Conservation (phyloP, 2,113 vertebrate genomes). For the Poicephalus meyeri region DNA sequence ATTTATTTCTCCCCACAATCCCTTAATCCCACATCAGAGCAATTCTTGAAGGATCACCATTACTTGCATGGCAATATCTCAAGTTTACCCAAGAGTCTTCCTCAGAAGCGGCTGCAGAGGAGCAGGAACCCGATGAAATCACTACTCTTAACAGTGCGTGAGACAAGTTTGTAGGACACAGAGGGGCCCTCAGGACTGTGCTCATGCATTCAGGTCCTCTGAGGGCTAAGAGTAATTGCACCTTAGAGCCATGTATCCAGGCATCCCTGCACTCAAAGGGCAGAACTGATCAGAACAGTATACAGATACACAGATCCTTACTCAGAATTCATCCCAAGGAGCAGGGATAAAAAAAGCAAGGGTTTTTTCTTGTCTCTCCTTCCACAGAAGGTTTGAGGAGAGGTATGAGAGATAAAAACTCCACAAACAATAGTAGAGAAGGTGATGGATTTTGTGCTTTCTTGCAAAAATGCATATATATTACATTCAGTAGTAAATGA, state of each 20-base stretch:
- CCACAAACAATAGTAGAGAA: neutral
- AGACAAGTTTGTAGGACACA: neutral
- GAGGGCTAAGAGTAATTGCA: neutral
- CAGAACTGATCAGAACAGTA: fast-evolving
- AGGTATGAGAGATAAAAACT: neutral
- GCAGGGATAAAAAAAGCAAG: neutral
- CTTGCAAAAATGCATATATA: neutral
- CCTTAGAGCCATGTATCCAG: neutral
- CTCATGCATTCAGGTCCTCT: neutral
- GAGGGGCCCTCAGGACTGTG: neutral
- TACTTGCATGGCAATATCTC: neutral
- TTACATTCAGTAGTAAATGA: neutral
- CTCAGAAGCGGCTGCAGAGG: neutral
- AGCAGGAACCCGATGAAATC: neutral
- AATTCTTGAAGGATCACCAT: neutral
- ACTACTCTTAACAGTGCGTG: neutral
- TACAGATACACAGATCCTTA: neutral
- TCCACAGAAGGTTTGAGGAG: neutral
- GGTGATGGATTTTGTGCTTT: neutral
- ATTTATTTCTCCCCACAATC: neutral
- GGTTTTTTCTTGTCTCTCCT: neutral
- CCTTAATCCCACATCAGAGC: neutral
- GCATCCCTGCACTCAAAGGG: fast-evolving
- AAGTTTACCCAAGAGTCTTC: neutral
- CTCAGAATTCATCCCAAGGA: neutral